A percentile compares a stretch with the other conserved stretches of the same genome.
phyloP scores from a whole-genome alignment of 2,113 vertebrate genomes.

The Aspidoscelis tigris region DNA sequence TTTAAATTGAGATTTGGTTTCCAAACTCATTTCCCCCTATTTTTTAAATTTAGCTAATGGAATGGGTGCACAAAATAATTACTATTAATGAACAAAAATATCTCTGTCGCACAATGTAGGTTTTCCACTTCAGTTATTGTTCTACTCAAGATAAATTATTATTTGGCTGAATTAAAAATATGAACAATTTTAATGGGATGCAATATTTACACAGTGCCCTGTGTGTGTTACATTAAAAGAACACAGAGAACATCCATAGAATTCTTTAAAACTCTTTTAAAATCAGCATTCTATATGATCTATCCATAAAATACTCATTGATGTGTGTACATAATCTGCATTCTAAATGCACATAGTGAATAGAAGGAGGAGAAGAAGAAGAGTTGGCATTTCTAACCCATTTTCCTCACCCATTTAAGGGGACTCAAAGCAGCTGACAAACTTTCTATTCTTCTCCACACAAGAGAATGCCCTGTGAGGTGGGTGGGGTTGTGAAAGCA shows the following conservation, averaged over 20 bases:
- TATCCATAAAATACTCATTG: neutral
- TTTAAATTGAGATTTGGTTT: neutral
- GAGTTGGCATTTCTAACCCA: no score
- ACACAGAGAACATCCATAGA: neutral
- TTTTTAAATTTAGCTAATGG: constrained; percentile 29
- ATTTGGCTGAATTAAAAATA: constrained; percentile 15
- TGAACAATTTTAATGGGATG: constrained; percentile 2
- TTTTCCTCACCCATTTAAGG: no score
- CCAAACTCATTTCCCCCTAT: neutral
- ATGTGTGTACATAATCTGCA: neutral
- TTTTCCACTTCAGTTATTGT: constrained; percentile 9
- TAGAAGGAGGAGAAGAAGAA: no score
- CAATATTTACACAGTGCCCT: constrained; percentile 8
- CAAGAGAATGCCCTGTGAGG: no score
- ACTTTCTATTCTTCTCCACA: no score
- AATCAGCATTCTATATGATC: neutral
- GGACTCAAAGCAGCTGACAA: no score
- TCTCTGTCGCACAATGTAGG: neutral
- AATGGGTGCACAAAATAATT: constrained; percentile 1
- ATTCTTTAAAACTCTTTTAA: neutral
- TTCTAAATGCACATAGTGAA: neutral
- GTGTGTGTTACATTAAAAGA: neutral
- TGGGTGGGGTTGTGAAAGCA: no score
- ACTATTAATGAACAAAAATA: constrained; percentile 6
- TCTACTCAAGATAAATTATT: constrained; percentile 4